Base-by-base conservation (phyloP, 2,888 invertebrate genomes). In the Opisthograptis luteolata region DNA sequence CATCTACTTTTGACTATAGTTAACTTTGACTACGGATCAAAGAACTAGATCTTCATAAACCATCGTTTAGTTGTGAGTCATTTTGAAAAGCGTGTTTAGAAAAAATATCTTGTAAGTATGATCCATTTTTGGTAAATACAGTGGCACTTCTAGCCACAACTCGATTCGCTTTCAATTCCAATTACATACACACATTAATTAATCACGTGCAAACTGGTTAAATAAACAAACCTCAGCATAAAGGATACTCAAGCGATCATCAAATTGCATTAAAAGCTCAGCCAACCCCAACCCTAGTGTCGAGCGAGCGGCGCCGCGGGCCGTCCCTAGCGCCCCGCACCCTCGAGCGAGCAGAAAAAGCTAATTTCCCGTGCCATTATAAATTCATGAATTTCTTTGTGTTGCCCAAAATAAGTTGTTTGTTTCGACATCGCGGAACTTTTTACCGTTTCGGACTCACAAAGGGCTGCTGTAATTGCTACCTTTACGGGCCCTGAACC, bases 301-400 rank as follows among this genome's bases (percentile, higher is more conserved):
- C 20, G 28, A 27, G n/a, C 42, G 12, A 24, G 36, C 39, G 37
- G 25, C 32, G 37, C 19, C 47, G 34, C 47, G 44, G 17, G 36
- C 14, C 49, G 19, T 39, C 39, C 36, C 31, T 32, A 32, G 50
- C 56, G 24, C 27, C 31, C 50, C 47, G 36, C 53, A 32, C 55
- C 60, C 63, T 54, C 53, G 63, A 69, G 67, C 62, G 66, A 57
- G 73, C 76, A 79, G 79, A 81, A 84, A 86, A 84, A 85, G 81
- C 79, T 85, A 85, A 86, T 85, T 84, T 85, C 84, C 84, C 75
- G 60, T 54, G 62, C 64, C 79, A 87, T 87, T 85, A 86, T 81
- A 85, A 84, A 87, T 87, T 87, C 86, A 87, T 87, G 84, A 76
- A 76, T 79, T 62, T 82, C 84, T 85, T 83, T 84, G 83, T 84